A percentile compares a stretch with the other conserved stretches of the same genome.
These are phyloP conservation scores for Xestia rhomboidea DNA, from an alignment of 2,888 invertebrate genomes.

Conservation along the genomic window DNA sequence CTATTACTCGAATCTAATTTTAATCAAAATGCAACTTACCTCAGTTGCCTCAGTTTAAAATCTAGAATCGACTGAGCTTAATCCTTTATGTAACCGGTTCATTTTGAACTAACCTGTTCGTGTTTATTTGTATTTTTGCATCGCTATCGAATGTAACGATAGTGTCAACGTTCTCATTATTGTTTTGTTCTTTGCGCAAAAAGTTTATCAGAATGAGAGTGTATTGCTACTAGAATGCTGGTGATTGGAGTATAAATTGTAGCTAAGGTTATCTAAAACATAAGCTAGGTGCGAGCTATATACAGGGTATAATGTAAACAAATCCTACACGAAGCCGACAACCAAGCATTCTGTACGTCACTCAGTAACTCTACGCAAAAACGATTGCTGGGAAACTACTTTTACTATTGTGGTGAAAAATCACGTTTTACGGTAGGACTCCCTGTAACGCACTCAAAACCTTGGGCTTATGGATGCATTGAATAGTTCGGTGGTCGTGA, in stretches of 20 bases:
- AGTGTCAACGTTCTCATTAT: slow-evolving; percentile 34
- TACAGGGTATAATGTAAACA: too few relatives aligned
- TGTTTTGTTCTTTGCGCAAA: slow-evolving; percentile 1
- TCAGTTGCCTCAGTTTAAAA: background rate
- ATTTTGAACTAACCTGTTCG: background rate
- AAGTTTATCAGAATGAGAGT: slow-evolving; percentile 11
- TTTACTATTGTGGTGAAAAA: too few relatives aligned
- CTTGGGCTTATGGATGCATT: too few relatives aligned
- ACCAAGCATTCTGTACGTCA: too few relatives aligned
- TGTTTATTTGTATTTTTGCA: slow-evolving; percentile 8
- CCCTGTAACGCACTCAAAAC: too few relatives aligned
- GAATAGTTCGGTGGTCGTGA: too few relatives aligned
- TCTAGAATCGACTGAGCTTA: background rate
- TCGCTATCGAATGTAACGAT: background rate
- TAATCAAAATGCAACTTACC: background rate
- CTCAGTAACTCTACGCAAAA: too few relatives aligned
- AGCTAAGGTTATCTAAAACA: background rate
- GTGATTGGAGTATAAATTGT: background rate
- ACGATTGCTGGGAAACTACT: too few relatives aligned
- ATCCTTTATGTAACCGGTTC: background rate
- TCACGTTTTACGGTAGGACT: too few relatives aligned
- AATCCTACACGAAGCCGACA: too few relatives aligned
- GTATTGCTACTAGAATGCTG: background rate
- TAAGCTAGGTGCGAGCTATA: background rate
- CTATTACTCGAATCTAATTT: background rate